Evolutionary conservation across 1,140 invertebrate genomes (phyloP).

Genomic region (Dryas iulia): DNA sequence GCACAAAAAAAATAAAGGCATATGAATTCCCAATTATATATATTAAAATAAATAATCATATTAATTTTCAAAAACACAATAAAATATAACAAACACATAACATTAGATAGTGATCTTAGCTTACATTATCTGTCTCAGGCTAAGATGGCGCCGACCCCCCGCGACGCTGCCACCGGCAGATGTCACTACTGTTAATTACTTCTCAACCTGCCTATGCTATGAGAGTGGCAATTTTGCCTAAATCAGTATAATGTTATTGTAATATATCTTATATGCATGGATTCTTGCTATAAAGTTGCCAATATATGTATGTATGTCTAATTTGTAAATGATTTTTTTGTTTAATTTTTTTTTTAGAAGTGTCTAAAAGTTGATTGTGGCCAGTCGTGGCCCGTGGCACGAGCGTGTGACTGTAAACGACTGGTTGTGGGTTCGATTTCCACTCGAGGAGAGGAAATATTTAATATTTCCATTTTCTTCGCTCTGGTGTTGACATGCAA

Average conservation of each 20-base stretch:
- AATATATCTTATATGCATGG: not conserved
- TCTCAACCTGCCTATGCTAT: slow-evolving; percentile 8
- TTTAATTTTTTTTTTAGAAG: not conserved
- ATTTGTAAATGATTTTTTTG: too few species aligned
- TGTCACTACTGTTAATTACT: slow-evolving; percentile 42
- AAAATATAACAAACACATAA: not conserved
- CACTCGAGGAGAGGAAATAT: too few species aligned
- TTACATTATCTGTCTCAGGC: slow-evolving; percentile 11
- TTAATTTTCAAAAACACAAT: too few species aligned
- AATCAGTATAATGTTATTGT: slow-evolving; percentile 2
- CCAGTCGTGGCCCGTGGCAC: too few species aligned
- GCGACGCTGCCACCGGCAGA: slow-evolving; percentile 40
- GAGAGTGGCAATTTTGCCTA: slow-evolving; percentile 20
- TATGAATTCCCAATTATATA: too few species aligned
- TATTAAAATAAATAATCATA: too few species aligned
- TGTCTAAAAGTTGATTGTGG: too few species aligned
- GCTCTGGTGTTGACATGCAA: too few species aligned
- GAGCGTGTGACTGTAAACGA: too few species aligned
- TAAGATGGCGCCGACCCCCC: slow-evolving; percentile 40
- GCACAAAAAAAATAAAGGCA: too few species aligned
- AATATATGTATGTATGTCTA: not conserved
- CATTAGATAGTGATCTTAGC: not conserved
- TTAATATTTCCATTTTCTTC: too few species aligned
- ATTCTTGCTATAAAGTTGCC: not conserved
- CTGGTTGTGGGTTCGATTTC: too few species aligned